Evolutionary conservation across 1,140 invertebrate species (phyloP), one percentile per base, ranked within the genome.

Genomic region (Drosophila simulans): DNA sequence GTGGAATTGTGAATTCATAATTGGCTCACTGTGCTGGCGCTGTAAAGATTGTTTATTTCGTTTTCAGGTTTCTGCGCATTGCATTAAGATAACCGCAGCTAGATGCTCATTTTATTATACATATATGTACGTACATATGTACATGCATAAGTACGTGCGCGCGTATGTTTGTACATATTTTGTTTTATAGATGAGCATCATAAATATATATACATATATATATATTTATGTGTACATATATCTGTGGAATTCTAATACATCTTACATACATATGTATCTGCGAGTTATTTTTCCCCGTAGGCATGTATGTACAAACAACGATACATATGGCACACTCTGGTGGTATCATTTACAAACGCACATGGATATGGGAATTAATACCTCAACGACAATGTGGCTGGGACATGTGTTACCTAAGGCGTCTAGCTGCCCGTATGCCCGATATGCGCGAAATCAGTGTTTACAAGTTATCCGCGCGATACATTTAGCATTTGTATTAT

Each of bases 141-240:
- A 10, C 7, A 27, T 27, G 0, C 20, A 27, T 27, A 5, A 5
- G 31, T 31, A 31, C 40, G 17, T 62, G 15, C 13, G 37, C 17
- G 25, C 17, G 35, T 68, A 45, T 27, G 46, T 51, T 64, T 45
- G 45, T 63, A 63, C 45, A 66, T 69, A 69, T 68, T 68, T 68
- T 68, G 64, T 68, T 68, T 68, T 68, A 66, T 69, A 66, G 60
- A 66, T 52, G 62, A 66, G 65, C 60, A 66, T 66, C 49, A 53
- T 68, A 70, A 68, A 70, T 65, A 68, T 51, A 66, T 52, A 68
- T 63, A 37, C 37, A 69, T 43, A 17, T 45, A 68, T 63, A 37
- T 45, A 69, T 43, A 17, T 45, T 65, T 43, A 17, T 20, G 11
- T 39, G 37, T 45, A 45, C 17, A 35, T 68, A 70, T 55, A 39